Base-by-base conservation (phyloP, 2,797 vertebrate species). In the Halcyon smyrnensis region DNA sequence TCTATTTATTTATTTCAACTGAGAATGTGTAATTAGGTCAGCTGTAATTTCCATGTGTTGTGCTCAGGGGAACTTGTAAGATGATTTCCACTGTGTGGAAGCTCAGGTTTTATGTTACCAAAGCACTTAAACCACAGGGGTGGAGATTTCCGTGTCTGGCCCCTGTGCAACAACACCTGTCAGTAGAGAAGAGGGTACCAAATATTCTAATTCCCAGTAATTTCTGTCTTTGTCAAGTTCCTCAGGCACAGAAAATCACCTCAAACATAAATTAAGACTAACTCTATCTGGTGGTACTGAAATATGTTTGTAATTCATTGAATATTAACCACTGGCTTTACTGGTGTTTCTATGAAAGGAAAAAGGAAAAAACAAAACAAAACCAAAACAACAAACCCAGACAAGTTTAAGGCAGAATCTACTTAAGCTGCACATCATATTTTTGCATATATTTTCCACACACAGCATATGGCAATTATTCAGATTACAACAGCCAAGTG, bases 371-470 rank as follows among this genome's bases (percentile, higher is more conserved):
- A 17, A 2, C 14, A 32, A n/a, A 28, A 5, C 9, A 60, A 34
- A 71, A 17, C 10, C 34, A 43, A 41, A 63, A 41, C 39, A 27
- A 50, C 25, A 41, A 50, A 50, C 9, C 32, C 83, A 87, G 68
- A 51, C 28, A 25, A 76, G 77, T 69, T 93, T 69, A 76, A 82
- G 50, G 60, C 80, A 93, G 63, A 34, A 50, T 80, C 45, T 95
- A 12, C 59, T 94, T 48, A 15, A 73, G 77, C 76, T 86, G 50
- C 74, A 64, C 1, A 10, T 73, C 41, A 89, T 77, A 46, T 84
- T 95, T 93, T 89, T 92, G 90, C 85, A 93, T 90, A 4, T 92
- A 80, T 96, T 95, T 91, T 91, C 70, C 59, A 76, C 78, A 69
- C 80, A 59, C 51, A 74, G 63, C 91, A 93, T 90, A 90, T 91